These are phyloP conservation scores for Blastomussa wellsi DNA, from an alignment of 92 coral and sea anemone species.

Conservation along the genomic window DNA sequence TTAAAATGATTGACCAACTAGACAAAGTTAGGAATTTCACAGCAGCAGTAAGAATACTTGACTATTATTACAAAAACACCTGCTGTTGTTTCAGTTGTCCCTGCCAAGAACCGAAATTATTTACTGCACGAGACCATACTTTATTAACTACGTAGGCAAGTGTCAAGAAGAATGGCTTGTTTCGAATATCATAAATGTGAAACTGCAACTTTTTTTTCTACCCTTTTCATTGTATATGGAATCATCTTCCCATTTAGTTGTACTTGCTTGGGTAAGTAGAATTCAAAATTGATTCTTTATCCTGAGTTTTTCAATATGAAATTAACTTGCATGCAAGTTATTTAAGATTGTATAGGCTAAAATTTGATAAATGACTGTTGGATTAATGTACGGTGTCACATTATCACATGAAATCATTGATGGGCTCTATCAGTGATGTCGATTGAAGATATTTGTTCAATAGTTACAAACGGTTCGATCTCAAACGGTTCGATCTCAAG, in stretches of 20 bases:
- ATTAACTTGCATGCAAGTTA: neutral
- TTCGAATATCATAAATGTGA: neutral
- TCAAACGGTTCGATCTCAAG: too few relatives aligned
- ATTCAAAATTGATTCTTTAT: neutral
- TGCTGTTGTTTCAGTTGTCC: neutral
- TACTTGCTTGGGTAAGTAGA: neutral
- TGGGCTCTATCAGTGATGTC: too few relatives aligned
- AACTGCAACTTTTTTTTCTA: neutral
- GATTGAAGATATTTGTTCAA: too few relatives aligned
- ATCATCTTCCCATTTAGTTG: neutral
- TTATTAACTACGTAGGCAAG: neutral
- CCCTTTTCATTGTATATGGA: neutral
- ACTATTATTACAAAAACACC: neutral
- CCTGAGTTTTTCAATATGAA: neutral
- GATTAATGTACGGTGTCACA: too few relatives aligned
- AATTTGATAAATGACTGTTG: too few relatives aligned
- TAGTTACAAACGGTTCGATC: too few relatives aligned
- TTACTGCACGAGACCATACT: neutral
- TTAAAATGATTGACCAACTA: too few relatives aligned
- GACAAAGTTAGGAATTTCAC: neutral
- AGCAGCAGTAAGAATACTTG: neutral
- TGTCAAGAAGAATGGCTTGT: neutral
- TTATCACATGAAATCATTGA: too few relatives aligned
- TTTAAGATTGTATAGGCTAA: neutral
- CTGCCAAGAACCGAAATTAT: neutral